Conservation (phyloP, 37 sponge, comb jelly and placozoan genomes). For the Eunapius fragilis region DNA sequence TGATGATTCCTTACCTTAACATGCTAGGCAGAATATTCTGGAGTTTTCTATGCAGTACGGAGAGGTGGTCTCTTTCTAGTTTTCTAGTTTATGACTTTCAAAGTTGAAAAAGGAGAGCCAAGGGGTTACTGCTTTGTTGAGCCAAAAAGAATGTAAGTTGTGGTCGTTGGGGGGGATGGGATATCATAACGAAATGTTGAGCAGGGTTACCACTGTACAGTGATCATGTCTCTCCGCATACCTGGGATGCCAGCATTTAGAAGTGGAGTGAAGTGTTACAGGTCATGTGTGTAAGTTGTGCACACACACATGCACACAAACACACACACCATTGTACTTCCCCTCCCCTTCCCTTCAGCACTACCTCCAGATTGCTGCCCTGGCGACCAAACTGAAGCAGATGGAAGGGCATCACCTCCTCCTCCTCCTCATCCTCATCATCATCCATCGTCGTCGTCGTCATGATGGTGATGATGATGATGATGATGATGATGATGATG, state of each 20-base stretch:
- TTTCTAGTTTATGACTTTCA: conserved; percentile 52
- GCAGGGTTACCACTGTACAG: neutral
- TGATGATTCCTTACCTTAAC: neutral
- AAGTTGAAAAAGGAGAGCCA: conserved; percentile 25
- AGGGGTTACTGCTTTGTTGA: no score
- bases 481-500: no score
- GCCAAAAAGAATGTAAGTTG: conserved; percentile 45
- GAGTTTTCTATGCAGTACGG: conserved; percentile 58
- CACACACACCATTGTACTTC: neutral
- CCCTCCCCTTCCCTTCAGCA: conserved; percentile 47
- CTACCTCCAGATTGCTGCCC: conserved; percentile 71
- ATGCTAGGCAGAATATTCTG: conserved; percentile 64
- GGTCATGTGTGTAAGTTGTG: neutral
- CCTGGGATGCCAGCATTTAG: conserved; percentile 69
- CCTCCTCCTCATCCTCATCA: no score
- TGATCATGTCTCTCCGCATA: conserved; percentile 55
- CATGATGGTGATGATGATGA: no score
- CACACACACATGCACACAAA: no score
- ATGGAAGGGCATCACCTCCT: conserved; percentile 49
- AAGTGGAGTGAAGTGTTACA: conserved; percentile 44
- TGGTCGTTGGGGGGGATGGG: neutral
- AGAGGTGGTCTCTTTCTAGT: conserved; percentile 52
- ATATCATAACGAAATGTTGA: neutral
- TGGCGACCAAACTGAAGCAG: conserved; percentile 75
- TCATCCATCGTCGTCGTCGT: no score